Percentiles rank a stretch among this genome's conserved stretches.
These are phyloP conservation scores for Amiota mariae DNA, from an alignment of 2,888 invertebrate species.

Conservation along the genomic window DNA sequence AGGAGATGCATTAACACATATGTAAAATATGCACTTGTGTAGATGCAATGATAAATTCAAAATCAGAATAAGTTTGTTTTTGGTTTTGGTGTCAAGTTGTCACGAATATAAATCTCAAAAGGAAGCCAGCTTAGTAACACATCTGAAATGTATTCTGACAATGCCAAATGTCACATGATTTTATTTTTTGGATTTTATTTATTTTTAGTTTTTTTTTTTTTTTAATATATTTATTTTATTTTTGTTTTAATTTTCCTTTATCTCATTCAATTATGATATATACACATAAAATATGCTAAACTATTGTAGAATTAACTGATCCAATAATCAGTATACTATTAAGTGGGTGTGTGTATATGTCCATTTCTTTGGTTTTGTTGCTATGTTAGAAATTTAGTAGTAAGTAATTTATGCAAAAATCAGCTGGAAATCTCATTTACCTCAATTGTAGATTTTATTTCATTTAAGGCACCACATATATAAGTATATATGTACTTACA, in stretches of 20 bases:
- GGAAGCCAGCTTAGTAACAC: not conserved
- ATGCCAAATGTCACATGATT: not conserved
- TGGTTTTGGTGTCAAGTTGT: constrained; percentile 19
- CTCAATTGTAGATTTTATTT: constrained; percentile 41
- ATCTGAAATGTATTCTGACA: not conserved
- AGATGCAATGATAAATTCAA: too few relatives aligned
- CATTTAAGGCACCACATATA: not conserved
- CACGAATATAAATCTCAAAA: constrained; percentile 23
- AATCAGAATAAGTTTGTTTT: not conserved
- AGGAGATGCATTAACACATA: too few relatives aligned
- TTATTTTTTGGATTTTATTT: too few relatives aligned
- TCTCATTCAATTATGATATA: constrained; percentile 6
- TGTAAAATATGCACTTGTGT: too few relatives aligned
- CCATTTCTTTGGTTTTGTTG: too few relatives aligned
- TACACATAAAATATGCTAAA: too few relatives aligned
- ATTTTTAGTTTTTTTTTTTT: too few relatives aligned
- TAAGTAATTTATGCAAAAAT: constrained; percentile 39
- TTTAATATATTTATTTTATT: too few relatives aligned
- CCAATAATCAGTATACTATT: too few relatives aligned
- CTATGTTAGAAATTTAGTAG: not conserved
- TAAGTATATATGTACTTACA: too few relatives aligned
- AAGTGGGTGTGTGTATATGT: not conserved
- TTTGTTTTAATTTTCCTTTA: not conserved
- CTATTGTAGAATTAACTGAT: not conserved
- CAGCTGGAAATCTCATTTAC: constrained; percentile 55